These are phyloP conservation scores for Hippocampus kuda DNA, from an alignment of 2,797 vertebrate genomes.

Conservation along the genomic window DNA sequence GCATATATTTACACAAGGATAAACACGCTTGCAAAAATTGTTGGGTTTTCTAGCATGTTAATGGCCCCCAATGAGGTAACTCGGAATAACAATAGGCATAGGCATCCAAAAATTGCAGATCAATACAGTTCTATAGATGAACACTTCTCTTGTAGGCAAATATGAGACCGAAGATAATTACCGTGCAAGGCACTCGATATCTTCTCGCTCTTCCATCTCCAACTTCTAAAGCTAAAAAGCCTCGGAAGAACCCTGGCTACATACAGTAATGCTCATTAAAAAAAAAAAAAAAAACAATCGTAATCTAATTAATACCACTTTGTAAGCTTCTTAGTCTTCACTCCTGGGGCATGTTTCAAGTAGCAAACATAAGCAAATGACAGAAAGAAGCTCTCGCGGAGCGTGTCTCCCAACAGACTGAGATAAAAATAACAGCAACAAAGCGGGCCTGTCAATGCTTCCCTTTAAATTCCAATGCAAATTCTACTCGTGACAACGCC, in stretches of 20 bases:
- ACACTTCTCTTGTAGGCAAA: neutral
- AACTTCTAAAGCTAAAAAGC: slow-evolving; percentile 40
- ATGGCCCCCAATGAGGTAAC: neutral
- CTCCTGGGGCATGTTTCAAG: slow-evolving; percentile 31
- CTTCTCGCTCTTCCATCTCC: slow-evolving; percentile 58
- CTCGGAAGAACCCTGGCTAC: slow-evolving; percentile 32
- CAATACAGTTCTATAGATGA: neutral
- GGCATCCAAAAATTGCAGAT: neutral
- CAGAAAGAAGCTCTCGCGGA: slow-evolving; percentile 43
- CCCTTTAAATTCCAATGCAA: slow-evolving; percentile 42
- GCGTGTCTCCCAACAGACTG: slow-evolving; percentile 50
- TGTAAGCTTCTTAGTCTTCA: slow-evolving; percentile 30
- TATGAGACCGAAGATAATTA: slow-evolving; percentile 29
- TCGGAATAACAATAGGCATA: neutral
- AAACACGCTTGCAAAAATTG: neutral
- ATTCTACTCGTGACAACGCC: slow-evolving; percentile 39
- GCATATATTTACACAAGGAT: neutral
- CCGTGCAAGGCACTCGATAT: slow-evolving; percentile 47
- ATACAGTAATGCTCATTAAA: slow-evolving; percentile 39
- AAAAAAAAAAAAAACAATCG: neutral
- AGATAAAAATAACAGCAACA: slow-evolving; percentile 67
- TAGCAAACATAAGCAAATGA: slow-evolving; percentile 27
- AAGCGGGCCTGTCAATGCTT: slow-evolving; percentile 44
- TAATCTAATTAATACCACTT: slow-evolving; percentile 6
- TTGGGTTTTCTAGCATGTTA: neutral